phyloP scores from a whole-genome alignment of 1,140 invertebrate species.

The Arion vulgaris region DNA sequence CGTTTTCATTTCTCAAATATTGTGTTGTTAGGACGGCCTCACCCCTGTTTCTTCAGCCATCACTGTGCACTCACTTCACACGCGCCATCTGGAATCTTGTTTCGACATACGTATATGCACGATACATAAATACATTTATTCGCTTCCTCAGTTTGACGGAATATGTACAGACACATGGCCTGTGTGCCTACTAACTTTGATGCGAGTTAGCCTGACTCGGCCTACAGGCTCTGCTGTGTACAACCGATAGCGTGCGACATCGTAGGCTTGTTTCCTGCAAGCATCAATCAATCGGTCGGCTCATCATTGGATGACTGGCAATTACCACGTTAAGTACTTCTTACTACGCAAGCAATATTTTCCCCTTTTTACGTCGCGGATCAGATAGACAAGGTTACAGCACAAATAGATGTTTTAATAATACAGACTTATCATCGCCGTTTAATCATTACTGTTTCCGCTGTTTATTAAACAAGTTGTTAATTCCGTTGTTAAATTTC shows the following conservation, averaged over 20 bases:
- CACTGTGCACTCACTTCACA: not conserved
- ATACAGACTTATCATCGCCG: not conserved
- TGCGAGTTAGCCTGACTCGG: not conserved
- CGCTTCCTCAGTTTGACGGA: not conserved
- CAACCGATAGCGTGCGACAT: constrained; percentile 24
- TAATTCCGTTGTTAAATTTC: too few relatives aligned
- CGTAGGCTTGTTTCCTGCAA: constrained; percentile 22
- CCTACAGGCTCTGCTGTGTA: constrained; percentile 23
- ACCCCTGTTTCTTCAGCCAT: not conserved
- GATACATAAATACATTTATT: not conserved
- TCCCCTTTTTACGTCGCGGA: not conserved
- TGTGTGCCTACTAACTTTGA: not conserved
- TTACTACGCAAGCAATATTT: not conserved
- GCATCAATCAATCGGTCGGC: constrained; percentile 22
- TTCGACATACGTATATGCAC: not conserved
- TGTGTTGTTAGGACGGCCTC: not conserved
- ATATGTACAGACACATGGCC: not conserved
- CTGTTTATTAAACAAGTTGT: not conserved
- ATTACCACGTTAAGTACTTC: constrained; percentile 31
- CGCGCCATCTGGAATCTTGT: not conserved
- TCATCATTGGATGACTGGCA: constrained; percentile 27
- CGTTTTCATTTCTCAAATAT: not conserved
- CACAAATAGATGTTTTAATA: not conserved
- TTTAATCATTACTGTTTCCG: not conserved
- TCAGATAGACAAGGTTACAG: not conserved